phyloP scores from a whole-genome alignment of 2,113 vertebrate genomes.

The Triplophysa rosa region DNA sequence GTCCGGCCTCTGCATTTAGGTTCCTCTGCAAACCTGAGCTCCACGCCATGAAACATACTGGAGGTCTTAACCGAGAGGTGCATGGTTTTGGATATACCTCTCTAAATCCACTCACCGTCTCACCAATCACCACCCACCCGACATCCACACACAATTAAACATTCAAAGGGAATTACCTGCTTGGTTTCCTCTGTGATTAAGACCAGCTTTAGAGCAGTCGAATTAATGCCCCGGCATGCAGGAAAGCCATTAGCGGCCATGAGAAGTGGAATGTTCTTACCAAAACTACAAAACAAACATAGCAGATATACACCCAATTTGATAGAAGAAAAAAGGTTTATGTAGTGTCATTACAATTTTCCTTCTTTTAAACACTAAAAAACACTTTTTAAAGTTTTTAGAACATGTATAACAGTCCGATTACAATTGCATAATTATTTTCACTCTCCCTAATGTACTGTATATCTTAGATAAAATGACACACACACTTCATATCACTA shows the following conservation, averaged over 20 bases:
- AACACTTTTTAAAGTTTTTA: too few species aligned
- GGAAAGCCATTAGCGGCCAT: conserved; percentile 81
- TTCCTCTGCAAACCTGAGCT: background rate
- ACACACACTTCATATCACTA: too few species aligned
- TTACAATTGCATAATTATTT: too few species aligned
- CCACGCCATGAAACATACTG: conserved; percentile 10
- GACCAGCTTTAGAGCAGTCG: conserved; percentile 76
- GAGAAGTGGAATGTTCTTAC: conserved; percentile 83
- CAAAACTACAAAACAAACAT: conserved; percentile 79
- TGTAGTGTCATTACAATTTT: background rate
- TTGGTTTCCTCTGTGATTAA: conserved; percentile 89
- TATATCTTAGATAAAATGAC: too few species aligned
- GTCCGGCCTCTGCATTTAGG: background rate
- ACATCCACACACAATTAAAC: conserved; percentile 77
- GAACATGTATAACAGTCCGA: too few species aligned
- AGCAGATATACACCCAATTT: conserved; percentile 18
- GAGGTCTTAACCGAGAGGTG: conserved; percentile 48
- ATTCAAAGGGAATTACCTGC: conserved; percentile 95
- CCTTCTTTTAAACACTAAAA: too few species aligned
- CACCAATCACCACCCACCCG: conserved; percentile 10
- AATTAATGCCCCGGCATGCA: conserved; percentile 94
- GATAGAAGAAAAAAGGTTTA: background rate
- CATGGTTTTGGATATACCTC: conserved; percentile 81
- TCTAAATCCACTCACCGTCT: conserved; percentile 4
- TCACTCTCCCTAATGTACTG: too few species aligned